Conservation (phyloP, 2,888 invertebrate genomes). For the Malacosoma neustria region DNA sequence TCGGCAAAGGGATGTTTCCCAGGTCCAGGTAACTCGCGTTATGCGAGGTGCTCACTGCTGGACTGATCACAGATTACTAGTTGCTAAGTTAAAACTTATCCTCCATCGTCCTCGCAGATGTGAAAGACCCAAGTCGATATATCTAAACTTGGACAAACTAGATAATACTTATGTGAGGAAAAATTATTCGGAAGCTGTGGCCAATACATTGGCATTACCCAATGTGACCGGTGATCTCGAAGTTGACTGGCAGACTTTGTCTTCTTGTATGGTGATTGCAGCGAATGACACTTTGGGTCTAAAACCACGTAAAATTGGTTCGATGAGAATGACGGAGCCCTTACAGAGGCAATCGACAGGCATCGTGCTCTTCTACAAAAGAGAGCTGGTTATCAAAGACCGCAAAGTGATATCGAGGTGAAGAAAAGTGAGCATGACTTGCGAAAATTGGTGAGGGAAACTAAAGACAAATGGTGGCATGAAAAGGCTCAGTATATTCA, state of each 20-base stretch:
- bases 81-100: constrained; percentile 8
- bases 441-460: too few species aligned
- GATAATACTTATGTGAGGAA: constrained; percentile 2
- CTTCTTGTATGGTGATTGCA: too few species aligned
- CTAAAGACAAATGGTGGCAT: too few species aligned
- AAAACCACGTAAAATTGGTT: constrained; percentile 1
- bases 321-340: constrained; percentile 4
- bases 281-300: not conserved
- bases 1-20: constrained; percentile 9
- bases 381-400: too few species aligned
- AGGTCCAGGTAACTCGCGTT: constrained; percentile 16
- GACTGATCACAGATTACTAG: constrained; percentile 15
- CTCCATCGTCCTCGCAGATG: not conserved
- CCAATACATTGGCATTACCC: too few species aligned
- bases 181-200: not conserved
- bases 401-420: too few species aligned
- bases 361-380: too few species aligned
- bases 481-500: constrained; percentile 12
- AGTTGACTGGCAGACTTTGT: too few species aligned
- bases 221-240: too few species aligned
- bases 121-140: not conserved
- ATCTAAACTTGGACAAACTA: constrained; percentile 5
- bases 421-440: too few species aligned
- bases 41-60: constrained; percentile 18
- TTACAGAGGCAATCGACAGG: too few species aligned